Base-by-base conservation (phyloP, 2,888 invertebrate genomes). In the Synanthedon andrenaeformis region DNA sequence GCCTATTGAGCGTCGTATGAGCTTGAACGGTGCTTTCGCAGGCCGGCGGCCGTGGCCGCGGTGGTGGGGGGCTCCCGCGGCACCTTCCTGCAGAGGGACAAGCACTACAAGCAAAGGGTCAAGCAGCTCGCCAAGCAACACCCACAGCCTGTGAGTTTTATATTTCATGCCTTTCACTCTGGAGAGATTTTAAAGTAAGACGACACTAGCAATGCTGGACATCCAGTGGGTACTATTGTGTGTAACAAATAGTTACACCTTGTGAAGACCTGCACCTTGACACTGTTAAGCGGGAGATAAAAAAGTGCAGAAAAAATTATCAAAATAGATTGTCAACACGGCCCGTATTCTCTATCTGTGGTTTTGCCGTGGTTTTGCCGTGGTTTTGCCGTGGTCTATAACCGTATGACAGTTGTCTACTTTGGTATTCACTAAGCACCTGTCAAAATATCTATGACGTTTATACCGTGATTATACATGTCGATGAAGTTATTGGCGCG, bases 11-110 rank as follows among this genome's bases (percentile, higher is more conserved):
- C n/a, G n/a, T n/a, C n/a, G 17, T 17, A 17, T 2, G 17, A 2
- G 17, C 17, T 23, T 3, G 23, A 3, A 3, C 5, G 23, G 23
- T 23, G 23, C 3, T 23, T 23, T 35, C 3, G 17, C 10, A 87
- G 88, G 64, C 78, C 88, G 28, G 83, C 85, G 57, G 60, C 79
- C 0, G 79, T 88, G 14, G 83, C 81, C 58, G 79, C 83, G 52
- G 79, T 78, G 53, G 77, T 67, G 64, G 77, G 81, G 56, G 74
- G 79, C 0, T 62, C 77, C 8, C 78, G 85, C 0, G 78, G 78
- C 0, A 61, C 77, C 0, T 88, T 88, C 70, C 72, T 88, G 13
- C 87, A 87, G 55, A 72, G 85, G 0, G 88, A 88, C 70, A 88
- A 88, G 59, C 61, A 79, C 41, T 88, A 87, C 76, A 88, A 88